Conservation (phyloP, 2,797 vertebrate genomes). For the Lithobates sylvaticus region DNA sequence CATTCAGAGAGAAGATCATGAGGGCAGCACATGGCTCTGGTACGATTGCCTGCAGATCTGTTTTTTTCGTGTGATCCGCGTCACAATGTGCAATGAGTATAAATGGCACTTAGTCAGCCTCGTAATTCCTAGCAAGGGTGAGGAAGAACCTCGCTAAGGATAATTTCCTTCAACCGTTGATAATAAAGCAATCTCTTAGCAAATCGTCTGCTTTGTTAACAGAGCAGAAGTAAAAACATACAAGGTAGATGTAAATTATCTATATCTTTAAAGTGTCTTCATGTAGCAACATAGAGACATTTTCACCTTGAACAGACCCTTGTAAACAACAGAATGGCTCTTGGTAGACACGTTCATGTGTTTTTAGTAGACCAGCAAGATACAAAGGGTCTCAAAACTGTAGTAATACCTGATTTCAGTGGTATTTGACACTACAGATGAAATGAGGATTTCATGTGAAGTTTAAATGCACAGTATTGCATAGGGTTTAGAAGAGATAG, state of each 20-base stretch:
- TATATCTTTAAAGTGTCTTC: background rate
- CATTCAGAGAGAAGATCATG: slow-evolving; percentile 35
- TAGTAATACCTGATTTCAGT: too few relatives aligned
- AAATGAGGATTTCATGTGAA: too few relatives aligned
- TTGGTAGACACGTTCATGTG: background rate
- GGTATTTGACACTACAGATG: too few relatives aligned
- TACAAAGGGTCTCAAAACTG: too few relatives aligned
- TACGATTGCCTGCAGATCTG: background rate
- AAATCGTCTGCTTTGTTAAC: background rate
- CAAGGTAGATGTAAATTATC: background rate
- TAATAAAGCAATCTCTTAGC: background rate
- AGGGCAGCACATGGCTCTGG: slow-evolving; percentile 4
- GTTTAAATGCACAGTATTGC: too few relatives aligned
- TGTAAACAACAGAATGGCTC: background rate
- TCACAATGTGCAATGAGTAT: background rate
- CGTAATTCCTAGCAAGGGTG: background rate
- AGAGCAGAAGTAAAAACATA: too few relatives aligned
- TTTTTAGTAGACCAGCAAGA: background rate
- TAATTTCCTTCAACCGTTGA: background rate
- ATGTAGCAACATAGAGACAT: background rate
- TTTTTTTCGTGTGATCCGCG: background rate
- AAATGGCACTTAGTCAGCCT: background rate
- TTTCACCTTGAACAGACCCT: too few relatives aligned
- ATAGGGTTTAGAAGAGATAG: too few relatives aligned
- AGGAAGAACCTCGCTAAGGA: background rate